Conservation (phyloP, 1,140 invertebrate genomes). For the Stegodyphus mimosarum region DNA sequence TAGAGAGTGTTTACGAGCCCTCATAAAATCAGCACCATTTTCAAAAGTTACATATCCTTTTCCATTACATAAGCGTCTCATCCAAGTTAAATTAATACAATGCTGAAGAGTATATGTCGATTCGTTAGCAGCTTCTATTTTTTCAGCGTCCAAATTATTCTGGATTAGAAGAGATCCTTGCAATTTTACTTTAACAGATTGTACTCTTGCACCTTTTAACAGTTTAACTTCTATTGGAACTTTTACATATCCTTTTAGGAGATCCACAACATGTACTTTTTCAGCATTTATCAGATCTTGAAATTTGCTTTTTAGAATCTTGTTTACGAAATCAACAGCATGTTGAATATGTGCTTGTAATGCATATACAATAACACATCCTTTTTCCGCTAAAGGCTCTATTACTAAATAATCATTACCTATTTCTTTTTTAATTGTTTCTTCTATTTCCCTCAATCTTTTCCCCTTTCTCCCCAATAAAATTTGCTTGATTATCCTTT, state of each 20-base stretch:
- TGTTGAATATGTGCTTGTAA: neutral
- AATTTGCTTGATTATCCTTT: constrained; percentile 38
- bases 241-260: constrained; percentile 20
- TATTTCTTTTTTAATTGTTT: constrained; percentile 11
- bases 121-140: constrained; percentile 9
- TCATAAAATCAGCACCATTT: neutral
- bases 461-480: constrained; percentile 47
- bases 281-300: constrained; percentile 31
- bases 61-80: constrained; percentile 23
- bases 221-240: constrained; percentile 36
- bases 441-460: constrained; percentile 40
- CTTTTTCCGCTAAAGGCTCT: constrained; percentile 38
- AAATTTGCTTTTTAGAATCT: constrained; percentile 23
- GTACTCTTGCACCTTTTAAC: constrained; percentile 19
- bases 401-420: constrained; percentile 12
- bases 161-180: neutral
- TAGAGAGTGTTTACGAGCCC: constrained; percentile 4
- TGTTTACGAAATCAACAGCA: constrained; percentile 2
- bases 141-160: neutral
- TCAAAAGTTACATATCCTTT: neutral
- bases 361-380: constrained; percentile 27
- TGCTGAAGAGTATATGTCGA: constrained; percentile 1
- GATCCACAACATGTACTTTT: constrained; percentile 14
- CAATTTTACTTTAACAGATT: constrained; percentile 1
- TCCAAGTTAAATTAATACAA: constrained; percentile 38